These are phyloP conservation scores for Gadopsis bispinosus DNA, from an alignment of 2,797 vertebrate species.

Conservation along the genomic window DNA sequence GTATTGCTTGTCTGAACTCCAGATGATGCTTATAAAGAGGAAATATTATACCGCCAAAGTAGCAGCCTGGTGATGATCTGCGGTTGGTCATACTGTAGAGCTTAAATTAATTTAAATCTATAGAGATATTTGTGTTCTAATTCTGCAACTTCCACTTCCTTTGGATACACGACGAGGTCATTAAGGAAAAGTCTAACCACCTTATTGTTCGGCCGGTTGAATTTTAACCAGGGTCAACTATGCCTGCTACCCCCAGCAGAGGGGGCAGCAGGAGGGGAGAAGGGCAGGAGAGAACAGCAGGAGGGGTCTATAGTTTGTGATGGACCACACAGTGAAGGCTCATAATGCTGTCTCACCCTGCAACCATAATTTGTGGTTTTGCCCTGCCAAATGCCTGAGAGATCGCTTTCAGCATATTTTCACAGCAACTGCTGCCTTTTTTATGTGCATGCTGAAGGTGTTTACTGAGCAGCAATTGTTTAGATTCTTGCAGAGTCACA, in stretches of 20 bases:
- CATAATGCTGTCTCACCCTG: slow-evolving; percentile 72
- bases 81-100: background rate
- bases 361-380: slow-evolving; percentile 78
- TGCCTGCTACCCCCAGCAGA: slow-evolving; percentile 79
- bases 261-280: slow-evolving; percentile 76
- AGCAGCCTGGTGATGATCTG: slow-evolving; percentile 9
- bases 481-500: slow-evolving; percentile 40
- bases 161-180: slow-evolving; percentile 29
- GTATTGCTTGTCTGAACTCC: background rate
- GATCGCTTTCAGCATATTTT: slow-evolving; percentile 73
- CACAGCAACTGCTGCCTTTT: slow-evolving; percentile 60
- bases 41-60: background rate
- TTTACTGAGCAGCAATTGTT: slow-evolving; percentile 53
- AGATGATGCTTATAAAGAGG: background rate
- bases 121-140: slow-evolving; percentile 29
- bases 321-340: slow-evolving; percentile 81
- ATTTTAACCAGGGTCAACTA: slow-evolving; percentile 83
- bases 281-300: slow-evolving; percentile 67
- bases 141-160: slow-evolving; percentile 44
- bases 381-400: slow-evolving; percentile 65
- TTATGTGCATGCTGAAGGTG: slow-evolving; percentile 47
- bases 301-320: slow-evolving; percentile 67
- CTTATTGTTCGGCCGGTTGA: slow-evolving; percentile 67
- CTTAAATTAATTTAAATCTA: slow-evolving; percentile 16
- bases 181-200: slow-evolving; percentile 46